Base-by-base conservation (phyloP, 2,113 vertebrate species). In the Pelobates fuscus region DNA sequence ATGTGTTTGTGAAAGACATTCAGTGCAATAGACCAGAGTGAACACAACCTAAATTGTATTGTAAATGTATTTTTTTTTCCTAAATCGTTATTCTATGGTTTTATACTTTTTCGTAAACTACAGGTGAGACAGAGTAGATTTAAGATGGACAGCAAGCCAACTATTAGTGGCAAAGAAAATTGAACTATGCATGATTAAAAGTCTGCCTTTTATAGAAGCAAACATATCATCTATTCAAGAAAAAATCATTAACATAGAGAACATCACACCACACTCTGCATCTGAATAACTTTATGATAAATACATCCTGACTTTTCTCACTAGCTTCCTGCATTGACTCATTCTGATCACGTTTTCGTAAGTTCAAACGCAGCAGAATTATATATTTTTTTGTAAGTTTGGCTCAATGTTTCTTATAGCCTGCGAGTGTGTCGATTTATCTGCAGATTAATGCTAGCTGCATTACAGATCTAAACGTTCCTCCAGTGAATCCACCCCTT, bases 371-470 rank as follows among this genome's bases (percentile, higher is more conserved):
- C 63, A n/a, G 43, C 43, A 14, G 26, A n/a, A n/a, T n/a, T n/a
- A n/a, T n/a, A n/a, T n/a, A n/a, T 67, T 52, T 67, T 52, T 67
- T n/a, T 49, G 24, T 66, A 20, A 27, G 64, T 27, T 49, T 67
- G 64, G 43, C 26, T 67, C 24, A 3, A 14, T 7, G 17, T 27
- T 29, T 67, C 43, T 20, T 43, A 27, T 18, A 66, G 21, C 6
- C 41, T 6, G 14, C 8, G 37, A 10, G 41, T 24, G 20, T 66
- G 5, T 8, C 14, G 23, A 46, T 11, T 46, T 11, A 66, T 46
- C 63, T 44, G 37, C 18, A 41, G 3, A 29, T 21, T 44, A 26
- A 67, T 67, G 18, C 29, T 4, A 2, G 21, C 7, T 20, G 25
- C 7, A 66, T 30, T 27, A 67, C 44, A 67, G 0, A 29, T 54